Percentiles rank a stretch among this genome's conserved stretches.
phyloP scores from a whole-genome alignment of 2,888 invertebrate genomes.

The Amiota minor region DNA sequence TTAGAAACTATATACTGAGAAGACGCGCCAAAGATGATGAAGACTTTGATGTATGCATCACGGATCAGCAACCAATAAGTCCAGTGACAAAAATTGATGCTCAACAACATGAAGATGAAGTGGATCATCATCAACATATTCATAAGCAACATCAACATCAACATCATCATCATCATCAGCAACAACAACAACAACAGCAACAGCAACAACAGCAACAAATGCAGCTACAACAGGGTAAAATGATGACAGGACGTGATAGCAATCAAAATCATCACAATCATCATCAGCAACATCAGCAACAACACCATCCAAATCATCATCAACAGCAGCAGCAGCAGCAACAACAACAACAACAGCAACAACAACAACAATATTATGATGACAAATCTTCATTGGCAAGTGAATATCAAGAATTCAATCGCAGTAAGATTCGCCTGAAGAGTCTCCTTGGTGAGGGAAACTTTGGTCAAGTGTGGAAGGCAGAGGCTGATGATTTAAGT shows the following conservation, averaged over 20 bases:
- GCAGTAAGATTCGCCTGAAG: constrained; percentile 83
- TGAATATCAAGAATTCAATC: constrained; percentile 80
- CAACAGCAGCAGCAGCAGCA: constrained; percentile 44
- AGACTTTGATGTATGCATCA: constrained; percentile 78
- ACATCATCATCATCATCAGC: constrained; percentile 46
- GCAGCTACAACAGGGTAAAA: constrained; percentile 29
- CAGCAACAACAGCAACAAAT: constrained; percentile 23
- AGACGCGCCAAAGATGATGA: constrained; percentile 73
- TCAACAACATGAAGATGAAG: constrained; percentile 60
- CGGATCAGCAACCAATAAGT: constrained; percentile 75
- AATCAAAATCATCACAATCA: constrained; percentile 56
- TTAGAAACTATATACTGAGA: constrained; percentile 76
- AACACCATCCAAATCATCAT: too few species aligned
- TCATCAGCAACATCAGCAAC: constrained; percentile 32
- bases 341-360: constrained; percentile 50
- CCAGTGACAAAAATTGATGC: constrained; percentile 72
- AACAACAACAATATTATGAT: constrained; percentile 59
- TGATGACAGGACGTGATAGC: constrained; percentile 47
- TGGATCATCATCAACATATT: constrained; percentile 51
- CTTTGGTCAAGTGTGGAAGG: constrained; percentile 91
- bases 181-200: constrained; percentile 40
- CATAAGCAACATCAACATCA: constrained; percentile 33
- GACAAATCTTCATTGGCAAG: constrained; percentile 70
- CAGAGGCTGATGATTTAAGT: constrained; percentile 85
- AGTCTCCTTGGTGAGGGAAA: constrained; percentile 88